Conservation (phyloP, 2,113 vertebrate species). For the Hyaena hyaena region DNA sequence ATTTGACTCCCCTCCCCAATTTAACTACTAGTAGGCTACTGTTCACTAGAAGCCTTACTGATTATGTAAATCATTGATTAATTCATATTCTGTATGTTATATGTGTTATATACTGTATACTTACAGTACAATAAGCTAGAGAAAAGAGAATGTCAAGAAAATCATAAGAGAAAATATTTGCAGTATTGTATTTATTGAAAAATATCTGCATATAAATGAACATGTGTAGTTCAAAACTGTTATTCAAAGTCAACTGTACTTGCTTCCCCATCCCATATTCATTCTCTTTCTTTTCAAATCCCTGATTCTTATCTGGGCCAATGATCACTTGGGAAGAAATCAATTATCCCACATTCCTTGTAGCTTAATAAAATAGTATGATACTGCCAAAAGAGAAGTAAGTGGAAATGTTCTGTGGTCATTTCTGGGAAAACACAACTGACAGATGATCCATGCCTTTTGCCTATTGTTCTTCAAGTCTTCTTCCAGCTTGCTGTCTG, state of each 20-base stretch:
- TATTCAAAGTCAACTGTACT: not conserved
- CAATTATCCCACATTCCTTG: not conserved
- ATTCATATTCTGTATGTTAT: not conserved
- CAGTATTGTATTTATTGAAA: not conserved
- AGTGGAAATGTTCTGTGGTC: not conserved
- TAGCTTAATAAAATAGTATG: not conserved
- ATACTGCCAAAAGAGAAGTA: not conserved
- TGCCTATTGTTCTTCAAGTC: not conserved
- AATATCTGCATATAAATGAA: not conserved
- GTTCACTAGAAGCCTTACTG: not conserved
- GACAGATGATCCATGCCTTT: not conserved
- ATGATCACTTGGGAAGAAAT: not conserved
- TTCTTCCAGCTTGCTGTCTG: not conserved
- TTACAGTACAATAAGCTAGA: not conserved
- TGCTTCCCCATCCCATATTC: not conserved
- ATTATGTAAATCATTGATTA: not conserved
- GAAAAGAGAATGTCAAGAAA: not conserved
- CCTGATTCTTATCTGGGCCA: not conserved
- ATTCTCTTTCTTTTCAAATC: not conserved
- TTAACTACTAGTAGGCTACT: not conserved
- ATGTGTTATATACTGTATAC: not conserved
- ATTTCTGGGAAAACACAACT: not conserved
- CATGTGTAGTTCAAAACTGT: not conserved
- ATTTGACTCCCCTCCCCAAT: not conserved
- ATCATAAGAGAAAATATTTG: not conserved